Evolutionary conservation across 2,113 vertebrate genomes (phyloP), one percentile per base, ranked within the genome.

Genomic region (Cavia aperea): DNA sequence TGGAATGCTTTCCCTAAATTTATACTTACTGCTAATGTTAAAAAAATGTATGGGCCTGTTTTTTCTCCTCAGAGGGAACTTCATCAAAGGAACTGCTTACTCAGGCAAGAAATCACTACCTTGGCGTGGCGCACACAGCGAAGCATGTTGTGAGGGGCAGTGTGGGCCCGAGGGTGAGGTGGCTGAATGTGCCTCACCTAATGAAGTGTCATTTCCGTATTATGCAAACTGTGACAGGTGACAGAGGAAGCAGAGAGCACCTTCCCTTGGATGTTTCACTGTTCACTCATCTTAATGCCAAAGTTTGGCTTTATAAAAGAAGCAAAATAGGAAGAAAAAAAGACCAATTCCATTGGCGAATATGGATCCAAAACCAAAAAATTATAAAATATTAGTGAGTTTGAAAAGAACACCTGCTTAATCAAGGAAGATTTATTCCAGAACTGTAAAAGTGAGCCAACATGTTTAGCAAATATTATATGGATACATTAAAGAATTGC

Each of bases 71-170:
- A 51, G 43, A 79, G 33, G 23, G 60, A 62, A 36, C 26, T 73
- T 63, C 49, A 78, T 92, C 46, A 23, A 62, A 93, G 51, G 68
- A 92, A 18, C 21, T 81, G 12, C 63, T 88, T 66, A 54, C 68
- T 87, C 58, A 85, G 72, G 23, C 29, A 72, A 39, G 56, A 81
- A 93, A 62, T 29, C 14, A 15, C 4, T 33, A 72, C 43, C 16
- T 66, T 63, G 82, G 21, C 23, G 1, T 4, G 15, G 0, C 0
- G 1, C 23, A 15, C 36, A n/a, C 16, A 15, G 43, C 5, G 21
- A 33, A 46, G 29, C 4, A 43, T 2, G 13, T 54, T 6, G 5
- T 43, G 24, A 23, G 10, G 14, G 15, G 68, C 31, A 43, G 7
- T 5, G 3, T 10, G n/a, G 33, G 21, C 51, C 26, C 26, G 19